These are phyloP conservation scores for Menidia beryllina DNA, from an alignment of 2,113 vertebrate species.

Conservation along the genomic window DNA sequence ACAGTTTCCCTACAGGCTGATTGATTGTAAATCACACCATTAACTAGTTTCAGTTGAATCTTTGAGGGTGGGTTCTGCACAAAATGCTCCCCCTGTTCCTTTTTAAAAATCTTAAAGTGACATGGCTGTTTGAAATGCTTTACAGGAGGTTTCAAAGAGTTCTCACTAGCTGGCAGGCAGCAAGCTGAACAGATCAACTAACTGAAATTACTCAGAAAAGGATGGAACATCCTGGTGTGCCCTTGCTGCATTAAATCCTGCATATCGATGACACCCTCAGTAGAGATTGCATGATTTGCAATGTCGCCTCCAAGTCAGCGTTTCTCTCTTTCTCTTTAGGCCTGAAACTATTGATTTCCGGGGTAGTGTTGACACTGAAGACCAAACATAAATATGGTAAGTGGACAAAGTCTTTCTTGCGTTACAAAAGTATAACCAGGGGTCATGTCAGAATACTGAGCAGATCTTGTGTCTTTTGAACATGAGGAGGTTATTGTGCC, in stretches of 20 bases:
- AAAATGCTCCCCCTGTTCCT: neutral
- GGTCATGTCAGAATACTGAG: neutral
- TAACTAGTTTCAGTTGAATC: neutral
- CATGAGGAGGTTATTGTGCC: constrained; percentile 30
- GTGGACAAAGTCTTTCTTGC: constrained; percentile 24
- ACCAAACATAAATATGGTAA: constrained; percentile 74
- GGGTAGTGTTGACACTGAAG: constrained; percentile 50
- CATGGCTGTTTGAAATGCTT: constrained; percentile 1
- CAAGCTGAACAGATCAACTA: constrained; percentile 1
- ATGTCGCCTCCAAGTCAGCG: constrained; percentile 26
- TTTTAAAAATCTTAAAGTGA: neutral
- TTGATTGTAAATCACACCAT: constrained; percentile 8
- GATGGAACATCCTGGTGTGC: constrained; percentile 5
- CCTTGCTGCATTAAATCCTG: neutral
- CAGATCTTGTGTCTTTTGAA: constrained; percentile 14
- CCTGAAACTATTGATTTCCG: constrained; percentile 57
- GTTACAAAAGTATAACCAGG: constrained; percentile 16
- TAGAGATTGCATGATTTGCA: constrained; percentile 1
- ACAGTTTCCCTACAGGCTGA: constrained; percentile 12
- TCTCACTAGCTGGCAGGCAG: neutral
- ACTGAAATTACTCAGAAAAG: constrained; percentile 6
- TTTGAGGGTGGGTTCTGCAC: constrained; percentile 3
- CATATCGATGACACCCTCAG: neutral
- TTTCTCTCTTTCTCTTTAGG: constrained; percentile 46
- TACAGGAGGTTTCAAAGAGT: neutral